phyloP scores from a whole-genome alignment of 2,888 invertebrate genomes.

The Crossocerus cetratus region DNA sequence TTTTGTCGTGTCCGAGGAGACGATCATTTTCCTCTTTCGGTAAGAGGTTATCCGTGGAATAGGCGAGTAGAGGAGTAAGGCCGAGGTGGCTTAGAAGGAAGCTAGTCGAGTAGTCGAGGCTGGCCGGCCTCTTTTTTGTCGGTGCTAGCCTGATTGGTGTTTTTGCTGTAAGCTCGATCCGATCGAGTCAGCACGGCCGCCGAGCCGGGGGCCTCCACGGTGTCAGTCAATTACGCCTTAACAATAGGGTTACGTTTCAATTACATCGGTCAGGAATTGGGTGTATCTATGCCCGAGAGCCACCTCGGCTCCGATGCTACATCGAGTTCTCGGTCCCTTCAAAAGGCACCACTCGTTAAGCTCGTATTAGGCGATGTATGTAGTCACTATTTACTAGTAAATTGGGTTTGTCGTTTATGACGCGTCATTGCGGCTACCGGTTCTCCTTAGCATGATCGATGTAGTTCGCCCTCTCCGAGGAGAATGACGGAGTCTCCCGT shows the following conservation, averaged over 20 bases:
- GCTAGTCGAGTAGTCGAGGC: slow-evolving; percentile 53
- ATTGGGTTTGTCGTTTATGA: slow-evolving; percentile 23
- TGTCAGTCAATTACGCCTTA: slow-evolving; percentile 74
- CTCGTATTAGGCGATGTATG: slow-evolving; percentile 8
- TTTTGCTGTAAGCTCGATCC: slow-evolving; percentile 64
- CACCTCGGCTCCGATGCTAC: slow-evolving; percentile 2
- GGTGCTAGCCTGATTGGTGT: slow-evolving; percentile 66
- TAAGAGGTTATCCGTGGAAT: slow-evolving; percentile 30
- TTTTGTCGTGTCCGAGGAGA: slow-evolving; percentile 43
- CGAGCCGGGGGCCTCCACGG: slow-evolving; percentile 59
- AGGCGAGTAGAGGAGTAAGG: slow-evolving; percentile 11
- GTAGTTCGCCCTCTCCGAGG: not conserved
- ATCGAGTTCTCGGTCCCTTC: not conserved
- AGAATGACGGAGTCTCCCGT: not conserved
- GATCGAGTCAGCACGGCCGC: slow-evolving; percentile 59
- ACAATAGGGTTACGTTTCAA: slow-evolving; percentile 76
- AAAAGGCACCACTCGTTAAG: slow-evolving; percentile 23
- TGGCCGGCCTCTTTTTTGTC: slow-evolving; percentile 64
- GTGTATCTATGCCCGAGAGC: slow-evolving; percentile 44
- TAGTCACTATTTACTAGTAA: slow-evolving; percentile 13
- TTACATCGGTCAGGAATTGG: slow-evolving; percentile 67
- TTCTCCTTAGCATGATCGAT: not conserved
- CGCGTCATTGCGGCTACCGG: slow-evolving; percentile 3
- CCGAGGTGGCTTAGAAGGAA: slow-evolving; percentile 30
- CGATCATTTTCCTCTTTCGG: slow-evolving; percentile 37